Evolutionary conservation across 2,797 vertebrate species (phyloP), one percentile per base, ranked within the genome.

Genomic region (Arctocebus calabarensis): DNA sequence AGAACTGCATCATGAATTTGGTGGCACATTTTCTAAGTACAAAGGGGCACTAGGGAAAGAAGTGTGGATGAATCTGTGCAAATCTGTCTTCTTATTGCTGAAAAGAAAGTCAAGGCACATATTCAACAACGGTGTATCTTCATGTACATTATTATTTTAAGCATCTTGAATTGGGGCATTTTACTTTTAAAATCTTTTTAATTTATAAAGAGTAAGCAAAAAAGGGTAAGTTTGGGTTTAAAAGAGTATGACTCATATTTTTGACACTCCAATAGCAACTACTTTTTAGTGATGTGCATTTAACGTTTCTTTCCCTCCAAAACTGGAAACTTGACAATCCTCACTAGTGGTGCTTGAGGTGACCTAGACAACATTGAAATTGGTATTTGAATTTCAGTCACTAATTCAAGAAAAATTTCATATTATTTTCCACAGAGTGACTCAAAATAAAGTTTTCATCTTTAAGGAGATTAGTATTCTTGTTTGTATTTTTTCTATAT

Each of bases 371-470:
- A 88, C 62, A 27, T 27, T 95, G 37, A 92, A 95, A 94, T 84
- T 3, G 25, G 13, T 55, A 90, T 90, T 70, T 82, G 75, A 81
- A 86, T 48, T 87, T 84, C 32, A 88, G 77, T 17, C 57, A 68
- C 32, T 62, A 85, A 94, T 71, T 94, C 25, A 68, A 88, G 43
- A 74, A 93, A 79, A 78, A 78, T 59, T 91, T 93, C 27, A 78
- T 19, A n/a, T 55, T 32, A 68, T 45, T 77, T 78, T 75, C 22
- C 71, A 55, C 37, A 57, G 16, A 89, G 7, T 78, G 66, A 85
- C 43, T 89, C 84, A 98, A 95, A 97, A 98, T 96, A 97, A 98
- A 98, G 98, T 97, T 98, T 98, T 98, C 98, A 98, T 97, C 97
- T 98, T 98, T 97, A 94, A 88, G 83, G 79, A 94, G 94, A 94